Evolutionary conservation across 2,113 vertebrate species (phyloP).

Genomic region (Oceanites oceanicus): DNA sequence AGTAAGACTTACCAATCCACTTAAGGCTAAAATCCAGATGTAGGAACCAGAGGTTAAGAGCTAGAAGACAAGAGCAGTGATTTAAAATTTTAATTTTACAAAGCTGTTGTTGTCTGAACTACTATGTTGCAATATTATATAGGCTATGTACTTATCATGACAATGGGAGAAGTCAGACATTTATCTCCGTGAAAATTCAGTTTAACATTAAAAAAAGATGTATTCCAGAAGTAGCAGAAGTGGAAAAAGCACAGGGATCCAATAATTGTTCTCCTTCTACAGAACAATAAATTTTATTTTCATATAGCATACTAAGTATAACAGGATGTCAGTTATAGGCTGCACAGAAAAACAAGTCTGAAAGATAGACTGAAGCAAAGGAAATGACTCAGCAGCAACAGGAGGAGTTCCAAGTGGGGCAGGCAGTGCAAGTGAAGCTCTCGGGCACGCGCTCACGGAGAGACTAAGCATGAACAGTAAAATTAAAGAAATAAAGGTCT

Average conservation of each 20-base stretch:
- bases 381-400: conserved; percentile 57
- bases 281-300: conserved; percentile 53
- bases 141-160: background rate
- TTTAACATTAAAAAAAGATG: background rate
- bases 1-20: conserved; percentile 90
- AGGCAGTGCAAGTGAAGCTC: background rate
- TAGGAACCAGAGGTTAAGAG: conserved; percentile 91
- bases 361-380: conserved; percentile 39
- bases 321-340: conserved; percentile 64
- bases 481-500: background rate
- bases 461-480: background rate
- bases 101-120: background rate
- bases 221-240: background rate
- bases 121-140: background rate
- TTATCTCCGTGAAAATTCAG: background rate
- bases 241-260: conserved; percentile 7
- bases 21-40: conserved; percentile 94
- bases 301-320: conserved; percentile 21
- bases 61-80: conserved; percentile 75
- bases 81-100: background rate
- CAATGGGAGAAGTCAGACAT: background rate
- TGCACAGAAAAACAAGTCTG: conserved; percentile 51
- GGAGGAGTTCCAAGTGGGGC: background rate
- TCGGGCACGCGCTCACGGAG: background rate
- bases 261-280: background rate